Base-by-base conservation (phyloP, 2,113 vertebrate genomes). In the Nerophis lumbriciformis region DNA sequence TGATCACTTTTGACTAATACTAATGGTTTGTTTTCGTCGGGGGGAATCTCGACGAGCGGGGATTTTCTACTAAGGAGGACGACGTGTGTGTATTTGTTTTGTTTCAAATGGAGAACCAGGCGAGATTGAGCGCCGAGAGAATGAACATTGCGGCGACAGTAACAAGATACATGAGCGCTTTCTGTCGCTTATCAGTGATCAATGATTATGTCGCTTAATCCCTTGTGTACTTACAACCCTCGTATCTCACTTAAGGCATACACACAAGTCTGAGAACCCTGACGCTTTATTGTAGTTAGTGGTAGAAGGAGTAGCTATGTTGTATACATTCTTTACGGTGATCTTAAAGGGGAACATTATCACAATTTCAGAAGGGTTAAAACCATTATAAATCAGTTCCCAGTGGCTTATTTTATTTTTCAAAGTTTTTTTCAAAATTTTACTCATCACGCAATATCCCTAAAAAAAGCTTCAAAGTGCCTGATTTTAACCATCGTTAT, bases 1-100 rank as follows among this genome's bases (percentile, higher is more conserved):
- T 89, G 81, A 89, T 88, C 84, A 87, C 69, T 61, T 76, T 63
- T 83, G 84, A 82, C 72, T 75, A 83, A 87, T 85, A 84, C 77
- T 76, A 76, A 83, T 79, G 75, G 66, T 63, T 76, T 84, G 76
- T 83, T 90, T 89, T 87, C 73, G 79, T 88, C 81, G 72, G 55
- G 49, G 60, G 71, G 49, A 75, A 78, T 85, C 77, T 82, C 55
- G 72, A 80, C 78, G 90, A 83, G 87, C 79, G 74, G 64, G 77
- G 82, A 86, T 85, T 88, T 85, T 71, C 73, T 61, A 3, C 69
- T 66, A 28, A 42, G 55, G 68, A 53, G 76, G 70, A 12, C 16
- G 53, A 63, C 71, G 48, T 65, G 49, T 82, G 59, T 78, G 75
- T 68, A 77, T 76, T 78, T 47, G 53, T 38, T 67, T 71, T 83